Evolutionary conservation across 2,888 invertebrate genomes (phyloP), one percentile per base, ranked within the genome.

Genomic region (Pilophorus perplexus): DNA sequence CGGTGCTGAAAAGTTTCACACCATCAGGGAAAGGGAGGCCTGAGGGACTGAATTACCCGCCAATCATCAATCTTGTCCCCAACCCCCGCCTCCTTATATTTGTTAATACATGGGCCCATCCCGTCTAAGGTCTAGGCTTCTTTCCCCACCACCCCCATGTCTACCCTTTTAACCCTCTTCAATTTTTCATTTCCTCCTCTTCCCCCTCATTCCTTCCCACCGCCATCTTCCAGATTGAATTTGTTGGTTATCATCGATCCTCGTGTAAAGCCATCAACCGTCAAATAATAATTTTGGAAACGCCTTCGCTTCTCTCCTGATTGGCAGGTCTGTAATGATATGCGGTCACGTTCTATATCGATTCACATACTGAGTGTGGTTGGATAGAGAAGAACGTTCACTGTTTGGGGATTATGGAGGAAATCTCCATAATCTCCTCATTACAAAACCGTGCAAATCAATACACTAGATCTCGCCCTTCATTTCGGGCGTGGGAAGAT

Each of bases 1-100:
- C 46, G 46, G 46, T 46, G 46, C 46, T 46, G 46, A 46, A 46
- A 46, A 46, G 46, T 46, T 46, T 23, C 23, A n/a, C 23, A 12
- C 46, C 46, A 46, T 46, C 23, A 14, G 4, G 23, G 10, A 3
- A 20, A 6, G n/a, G 42, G 42, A 42, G 42, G 18, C 8, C 38
- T 42, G 10, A 23, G 46, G 46, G 46, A 46, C 23, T 46, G 46
- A 46, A 46, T 23, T 46, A 46, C 20, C 46, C 46, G 46, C 46
- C 46, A 46, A 46, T 46, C 46, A 46, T 46, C 46, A 46, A 46
- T 46, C 46, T 46, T 46, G 23, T 23, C 46, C 23, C 23, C 4
- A 10, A n/a, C 5, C 14, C 1, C 23, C 46, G 22, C 23, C 46
- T 46, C 46, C 46, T 46, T 46, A 46, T 46, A 46, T 46, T 46